Percentiles rank a stretch among this genome's conserved stretches.
Evolutionary conservation across 2,113 vertebrate species (phyloP).

Genomic region (Rhizomys pruinosus): DNA sequence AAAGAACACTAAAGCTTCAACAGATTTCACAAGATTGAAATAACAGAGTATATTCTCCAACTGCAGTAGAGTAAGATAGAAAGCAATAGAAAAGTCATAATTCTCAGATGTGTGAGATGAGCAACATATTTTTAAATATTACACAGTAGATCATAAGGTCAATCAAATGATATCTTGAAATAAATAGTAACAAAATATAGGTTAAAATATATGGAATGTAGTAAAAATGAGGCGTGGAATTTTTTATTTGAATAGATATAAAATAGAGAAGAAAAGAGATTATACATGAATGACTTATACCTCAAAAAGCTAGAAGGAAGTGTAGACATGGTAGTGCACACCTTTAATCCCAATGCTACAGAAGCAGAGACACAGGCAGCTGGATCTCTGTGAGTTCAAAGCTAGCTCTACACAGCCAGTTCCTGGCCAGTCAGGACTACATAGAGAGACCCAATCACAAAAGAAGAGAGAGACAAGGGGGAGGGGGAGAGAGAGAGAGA

Average conservation of each 20-base stretch:
- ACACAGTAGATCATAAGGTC: neutral
- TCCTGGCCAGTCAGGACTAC: too few relatives aligned
- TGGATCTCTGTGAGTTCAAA: too few relatives aligned
- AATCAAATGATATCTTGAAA: slow-evolving; percentile 1
- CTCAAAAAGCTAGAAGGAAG: neutral
- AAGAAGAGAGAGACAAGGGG: too few relatives aligned
- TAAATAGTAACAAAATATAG: neutral
- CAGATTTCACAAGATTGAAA: neutral
- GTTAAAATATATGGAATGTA: neutral
- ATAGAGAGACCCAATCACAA: too few relatives aligned
- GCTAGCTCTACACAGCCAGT: too few relatives aligned
- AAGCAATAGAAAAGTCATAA: neutral
- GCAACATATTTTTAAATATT: slow-evolving; percentile 3
- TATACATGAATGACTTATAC: neutral
- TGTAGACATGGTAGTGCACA: neutral
- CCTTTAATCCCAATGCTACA: neutral
- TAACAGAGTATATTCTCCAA: neutral
- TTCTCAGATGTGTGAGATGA: slow-evolving; percentile 25
- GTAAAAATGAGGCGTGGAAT: neutral
- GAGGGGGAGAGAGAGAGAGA: neutral
- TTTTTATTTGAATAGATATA: neutral
- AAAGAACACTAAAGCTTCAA: neutral
- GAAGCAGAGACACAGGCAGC: neutral
- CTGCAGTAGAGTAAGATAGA: neutral
- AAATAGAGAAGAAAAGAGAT: neutral